Evolutionary conservation across 2,113 vertebrate genomes (phyloP), one percentile per base, ranked within the genome.

Genomic region (Nibea coibor): DNA sequence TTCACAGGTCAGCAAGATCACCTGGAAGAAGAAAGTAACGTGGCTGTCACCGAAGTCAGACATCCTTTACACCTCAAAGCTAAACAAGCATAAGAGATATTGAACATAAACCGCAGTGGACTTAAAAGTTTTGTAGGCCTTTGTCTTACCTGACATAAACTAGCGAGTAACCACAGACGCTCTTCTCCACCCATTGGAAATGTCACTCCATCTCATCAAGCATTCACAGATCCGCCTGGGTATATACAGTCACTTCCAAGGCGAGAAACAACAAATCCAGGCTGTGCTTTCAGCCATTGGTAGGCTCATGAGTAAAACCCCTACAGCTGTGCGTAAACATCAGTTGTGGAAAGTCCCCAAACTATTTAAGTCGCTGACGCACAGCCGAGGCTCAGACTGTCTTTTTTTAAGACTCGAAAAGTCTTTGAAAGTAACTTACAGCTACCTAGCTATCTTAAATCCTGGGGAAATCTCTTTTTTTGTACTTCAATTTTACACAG

Each of bases 1-100:
- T 14, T 87, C 87, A 78, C 92, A 94, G 12, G 87, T 86, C 67
- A 95, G 82, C 61, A 81, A 79, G 64, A 89, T 93, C 61, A 81
- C 78, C 96, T 97, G 83, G 70, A 31, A 45, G 9, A 35, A 6
- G 6, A 51, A 42, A 28, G 4, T 24, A 10, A 35, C 3, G 10
- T 22, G 8, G 8, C 10, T 12, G 53, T 19, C 42, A n/a, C 50
- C 17, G 22, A n/a, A 11, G 35, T 16, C 19, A 0, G 20, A 67
- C 35, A 48, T 54, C 22, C 35, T 1, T 16, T 28, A 2, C 15
- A 20, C 15, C 47, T 58, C n/a, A 51, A 70, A 48, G n/a, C 43
- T 50, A 28, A 12, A 35, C 0, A 3, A 62, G 1, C 8, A 24
- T 10, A 9, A 47, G 43, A 9, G 9, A 67, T 0, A 20, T 10